These are phyloP conservation scores for Porites evermanni DNA, from an alignment of 92 coral and sea anemone species.

Conservation along the genomic window DNA sequence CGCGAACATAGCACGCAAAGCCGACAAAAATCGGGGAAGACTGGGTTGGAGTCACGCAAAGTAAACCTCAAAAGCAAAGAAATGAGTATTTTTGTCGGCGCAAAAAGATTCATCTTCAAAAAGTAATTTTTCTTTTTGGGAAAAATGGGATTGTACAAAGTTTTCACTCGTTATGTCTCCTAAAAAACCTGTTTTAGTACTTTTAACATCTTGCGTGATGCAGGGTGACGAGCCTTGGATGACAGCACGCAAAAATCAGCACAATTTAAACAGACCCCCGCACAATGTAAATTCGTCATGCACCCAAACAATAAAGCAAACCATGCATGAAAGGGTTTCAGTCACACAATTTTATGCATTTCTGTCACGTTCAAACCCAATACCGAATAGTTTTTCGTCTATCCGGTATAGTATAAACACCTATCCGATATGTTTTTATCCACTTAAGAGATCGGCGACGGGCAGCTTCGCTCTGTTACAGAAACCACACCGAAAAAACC, in stretches of 20 bases:
- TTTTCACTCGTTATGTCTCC: not conserved
- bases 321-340: not conserved
- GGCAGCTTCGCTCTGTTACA: too few relatives aligned
- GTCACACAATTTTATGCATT: not conserved
- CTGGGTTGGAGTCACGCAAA: constrained; percentile 57
- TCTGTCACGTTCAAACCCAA: not conserved
- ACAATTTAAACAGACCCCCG: not conserved
- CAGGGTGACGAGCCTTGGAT: not conserved
- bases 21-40: constrained; percentile 7
- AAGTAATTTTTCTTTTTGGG: not conserved
- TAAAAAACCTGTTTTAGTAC: not conserved
- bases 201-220: not conserved
- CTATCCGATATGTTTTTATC: not conserved
- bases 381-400: too few relatives aligned
- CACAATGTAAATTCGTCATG: not conserved
- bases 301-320: not conserved
- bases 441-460: not conserved
- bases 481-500: too few relatives aligned
- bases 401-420: not conserved
- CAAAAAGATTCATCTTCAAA: not conserved
- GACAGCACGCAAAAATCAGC: not conserved
- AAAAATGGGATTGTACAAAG: not conserved
- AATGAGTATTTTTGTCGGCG: not conserved
- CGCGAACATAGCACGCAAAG: constrained; percentile 60
- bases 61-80: not conserved